These are phyloP conservation scores for Abrostola tripartita DNA, from an alignment of 2,888 invertebrate genomes.

Conservation along the genomic window DNA sequence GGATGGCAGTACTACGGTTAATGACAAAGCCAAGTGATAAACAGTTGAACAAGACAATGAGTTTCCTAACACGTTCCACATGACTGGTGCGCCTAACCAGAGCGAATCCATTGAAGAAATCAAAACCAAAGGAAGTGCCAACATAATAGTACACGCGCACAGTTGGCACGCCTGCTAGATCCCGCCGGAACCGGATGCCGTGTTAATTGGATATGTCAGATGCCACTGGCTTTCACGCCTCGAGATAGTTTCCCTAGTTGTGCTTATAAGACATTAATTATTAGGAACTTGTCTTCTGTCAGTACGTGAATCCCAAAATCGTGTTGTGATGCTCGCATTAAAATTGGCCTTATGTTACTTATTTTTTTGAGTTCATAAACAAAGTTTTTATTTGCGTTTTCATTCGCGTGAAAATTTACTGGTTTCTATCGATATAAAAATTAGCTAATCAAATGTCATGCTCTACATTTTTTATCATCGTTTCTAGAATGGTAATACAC, in stretches of 20 bases:
- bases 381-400: too few species aligned
- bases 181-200: slow-evolving; percentile 78
- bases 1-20: too few species aligned
- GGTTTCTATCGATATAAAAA: too few species aligned
- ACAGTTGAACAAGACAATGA: slow-evolving; percentile 10
- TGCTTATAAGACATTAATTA: slow-evolving; percentile 84
- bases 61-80: slow-evolving; percentile 5
- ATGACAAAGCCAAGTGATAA: neutral
- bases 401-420: too few species aligned
- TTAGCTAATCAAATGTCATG: too few species aligned
- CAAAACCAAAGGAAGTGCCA: slow-evolving; percentile 62
- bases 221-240: slow-evolving; percentile 83
- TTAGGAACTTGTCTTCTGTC: slow-evolving; percentile 70
- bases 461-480: too few species aligned
- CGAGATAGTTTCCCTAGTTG: slow-evolving; percentile 80
- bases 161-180: slow-evolving; percentile 67
- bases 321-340: slow-evolving; percentile 27
- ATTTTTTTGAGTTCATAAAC: too few species aligned
- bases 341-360: slow-evolving; percentile 20
- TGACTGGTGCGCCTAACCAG: slow-evolving; percentile 15
- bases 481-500: too few species aligned
- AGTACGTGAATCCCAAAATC: slow-evolving; percentile 50
- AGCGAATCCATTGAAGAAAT: slow-evolving; percentile 60
- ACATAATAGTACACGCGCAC: slow-evolving; percentile 60
- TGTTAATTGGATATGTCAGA: slow-evolving; percentile 88